Percentiles rank a stretch among this genome's conserved stretches.
These are phyloP conservation scores for Argynnis bischoffii DNA, from an alignment of 2,888 invertebrate genomes.

Conservation along the genomic window DNA sequence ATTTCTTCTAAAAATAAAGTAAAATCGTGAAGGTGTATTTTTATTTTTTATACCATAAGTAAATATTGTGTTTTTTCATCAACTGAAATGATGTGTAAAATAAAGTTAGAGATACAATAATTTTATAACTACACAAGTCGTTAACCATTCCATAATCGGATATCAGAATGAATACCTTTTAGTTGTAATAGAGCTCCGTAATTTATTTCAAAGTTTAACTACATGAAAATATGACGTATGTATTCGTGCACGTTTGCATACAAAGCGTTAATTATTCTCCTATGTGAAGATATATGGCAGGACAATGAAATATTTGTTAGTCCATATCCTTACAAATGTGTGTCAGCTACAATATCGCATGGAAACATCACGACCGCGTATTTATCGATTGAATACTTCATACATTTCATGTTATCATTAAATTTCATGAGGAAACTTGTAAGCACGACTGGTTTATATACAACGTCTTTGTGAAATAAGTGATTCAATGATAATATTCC, in stretches of 20 bases:
- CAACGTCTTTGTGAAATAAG: slow-evolving; percentile 26
- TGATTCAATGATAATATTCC: slow-evolving; percentile 18
- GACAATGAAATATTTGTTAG: slow-evolving; percentile 34
- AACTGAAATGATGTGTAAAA: slow-evolving; percentile 4
- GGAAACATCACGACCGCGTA: slow-evolving; percentile 45
- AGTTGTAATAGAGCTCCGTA: too few relatives aligned
- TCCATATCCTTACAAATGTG: slow-evolving; percentile 33
- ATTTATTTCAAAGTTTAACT: neutral
- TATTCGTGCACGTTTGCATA: slow-evolving; percentile 29
- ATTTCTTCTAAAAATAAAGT: slow-evolving; percentile 14
- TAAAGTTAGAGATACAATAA: neutral
- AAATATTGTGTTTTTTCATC: slow-evolving; percentile 9
- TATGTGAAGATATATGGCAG: slow-evolving; percentile 22
- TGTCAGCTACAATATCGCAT: slow-evolving; percentile 39
- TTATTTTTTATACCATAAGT: neutral
- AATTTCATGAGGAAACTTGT: slow-evolving; percentile 50
- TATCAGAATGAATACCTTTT: too few relatives aligned
- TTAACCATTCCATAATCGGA: too few relatives aligned
- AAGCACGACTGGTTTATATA: slow-evolving; percentile 39
- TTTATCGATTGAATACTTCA: slow-evolving; percentile 46
- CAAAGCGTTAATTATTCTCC: slow-evolving; percentile 28
- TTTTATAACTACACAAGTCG: too few relatives aligned
- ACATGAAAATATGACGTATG: slow-evolving; percentile 10
- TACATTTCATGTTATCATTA: slow-evolving; percentile 49
- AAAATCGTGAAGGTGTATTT: slow-evolving; percentile 5